These are phyloP conservation scores for Neomonachus schauinslandi DNA, from an alignment of 2,113 vertebrate genomes.

Conservation along the genomic window DNA sequence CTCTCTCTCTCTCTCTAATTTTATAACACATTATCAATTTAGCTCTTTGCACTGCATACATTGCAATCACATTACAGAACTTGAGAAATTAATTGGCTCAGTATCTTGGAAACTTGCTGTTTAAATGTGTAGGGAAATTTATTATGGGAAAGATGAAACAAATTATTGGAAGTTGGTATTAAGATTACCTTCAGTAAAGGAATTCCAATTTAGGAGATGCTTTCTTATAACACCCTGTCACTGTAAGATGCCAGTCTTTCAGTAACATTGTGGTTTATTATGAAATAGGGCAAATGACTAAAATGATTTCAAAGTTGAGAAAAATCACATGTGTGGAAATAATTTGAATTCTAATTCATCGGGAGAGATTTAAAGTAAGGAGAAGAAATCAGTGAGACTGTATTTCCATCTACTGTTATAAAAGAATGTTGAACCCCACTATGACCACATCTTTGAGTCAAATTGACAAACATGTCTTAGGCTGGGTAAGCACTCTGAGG, in stretches of 20 bases:
- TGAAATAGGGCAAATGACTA: not conserved
- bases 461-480: not conserved
- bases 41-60: not conserved
- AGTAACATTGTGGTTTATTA: not conserved
- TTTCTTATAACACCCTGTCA: not conserved
- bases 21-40: conserved; percentile 27
- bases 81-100: conserved; percentile 59
- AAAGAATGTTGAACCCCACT: not conserved
- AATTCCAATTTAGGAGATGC: not conserved
- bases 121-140: conserved; percentile 51
- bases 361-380: not conserved
- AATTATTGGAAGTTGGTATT: conserved; percentile 2
- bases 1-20: not conserved
- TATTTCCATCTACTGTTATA: not conserved
- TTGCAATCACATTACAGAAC: conserved; percentile 39
- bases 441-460: not conserved
- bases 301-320: not conserved
- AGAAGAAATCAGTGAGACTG: not conserved
- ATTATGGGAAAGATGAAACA: conserved; percentile 36
- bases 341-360: not conserved
- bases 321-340: not conserved
- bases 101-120: conserved; percentile 43
- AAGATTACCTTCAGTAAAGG: not conserved
- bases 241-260: conserved; percentile 9
- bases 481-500: not conserved